Conservation (phyloP, 2,797 vertebrate species). For the Mastacembelus armatus region DNA sequence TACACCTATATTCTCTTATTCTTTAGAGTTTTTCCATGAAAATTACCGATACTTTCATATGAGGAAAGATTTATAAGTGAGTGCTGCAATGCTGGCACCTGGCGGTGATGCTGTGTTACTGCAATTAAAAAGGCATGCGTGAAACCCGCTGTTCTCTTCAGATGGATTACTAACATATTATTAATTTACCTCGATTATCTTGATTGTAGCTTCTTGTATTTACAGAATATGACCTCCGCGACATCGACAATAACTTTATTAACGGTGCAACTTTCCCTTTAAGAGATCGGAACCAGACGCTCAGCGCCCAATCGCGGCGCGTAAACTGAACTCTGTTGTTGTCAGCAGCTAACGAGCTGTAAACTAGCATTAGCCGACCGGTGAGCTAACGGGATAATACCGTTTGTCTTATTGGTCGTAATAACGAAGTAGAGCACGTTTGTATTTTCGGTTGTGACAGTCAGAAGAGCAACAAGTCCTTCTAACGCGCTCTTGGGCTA, state of each 20-base stretch:
- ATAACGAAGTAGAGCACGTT: not conserved
- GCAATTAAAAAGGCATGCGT: not conserved
- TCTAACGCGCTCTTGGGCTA: not conserved
- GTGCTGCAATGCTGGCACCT: slow-evolving; percentile 52
- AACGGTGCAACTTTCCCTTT: slow-evolving; percentile 60
- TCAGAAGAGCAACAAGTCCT: not conserved
- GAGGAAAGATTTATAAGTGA: no score
- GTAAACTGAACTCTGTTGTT: slow-evolving; percentile 81
- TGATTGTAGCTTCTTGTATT: rapidly evolving
- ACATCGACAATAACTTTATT: not conserved
- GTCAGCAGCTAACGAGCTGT: slow-evolving; percentile 48
- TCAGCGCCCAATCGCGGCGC: slow-evolving; percentile 77
- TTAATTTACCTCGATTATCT: rapidly evolving
- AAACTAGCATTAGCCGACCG: slow-evolving; percentile 38
- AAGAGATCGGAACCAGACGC: slow-evolving; percentile 45
- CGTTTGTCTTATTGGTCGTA: no score
- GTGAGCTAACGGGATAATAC: not conserved
- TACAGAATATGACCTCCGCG: rapidly evolving
- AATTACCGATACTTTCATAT: not conserved
- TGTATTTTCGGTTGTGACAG: not conserved
- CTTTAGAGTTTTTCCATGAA: not conserved
- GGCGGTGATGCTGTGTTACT: not conserved
- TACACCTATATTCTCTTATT: no score
- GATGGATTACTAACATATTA: no score
- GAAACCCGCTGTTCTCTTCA: no score